These are phyloP conservation scores for Brevimyrus niger DNA, from an alignment of 2,113 vertebrate species.

Conservation along the genomic window DNA sequence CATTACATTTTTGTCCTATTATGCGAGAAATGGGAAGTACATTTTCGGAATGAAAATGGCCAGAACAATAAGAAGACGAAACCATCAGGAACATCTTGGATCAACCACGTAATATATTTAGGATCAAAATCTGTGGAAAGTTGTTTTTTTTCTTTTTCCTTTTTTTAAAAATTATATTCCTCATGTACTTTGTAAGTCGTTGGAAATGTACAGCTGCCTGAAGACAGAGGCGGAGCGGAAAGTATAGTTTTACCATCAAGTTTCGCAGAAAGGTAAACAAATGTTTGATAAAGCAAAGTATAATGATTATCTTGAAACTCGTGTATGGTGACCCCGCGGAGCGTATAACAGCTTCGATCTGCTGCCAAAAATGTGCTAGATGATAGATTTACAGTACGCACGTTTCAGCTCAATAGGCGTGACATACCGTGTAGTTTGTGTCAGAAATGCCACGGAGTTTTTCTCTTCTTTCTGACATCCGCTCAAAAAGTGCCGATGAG, in stretches of 20 bases:
- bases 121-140: background rate
- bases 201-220: background rate
- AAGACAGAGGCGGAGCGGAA: background rate
- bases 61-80: background rate
- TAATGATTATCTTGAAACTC: background rate
- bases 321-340: background rate
- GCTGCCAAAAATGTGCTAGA: background rate
- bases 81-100: conserved; percentile 8
- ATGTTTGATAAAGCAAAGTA: background rate
- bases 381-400: background rate
- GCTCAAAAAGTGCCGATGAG: background rate
- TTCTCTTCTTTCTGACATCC: background rate
- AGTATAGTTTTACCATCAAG: conserved; percentile 6
- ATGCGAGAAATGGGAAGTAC: background rate
- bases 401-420: background rate
- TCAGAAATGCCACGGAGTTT: background rate
- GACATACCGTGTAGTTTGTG: background rate
- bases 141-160: background rate
- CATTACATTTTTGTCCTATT: conserved; percentile 4
- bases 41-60: conserved; percentile 1
- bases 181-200: background rate
- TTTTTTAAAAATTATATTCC: background rate
- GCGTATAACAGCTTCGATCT: background rate
- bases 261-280: conserved; percentile 28
- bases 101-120: conserved; percentile 12